Conservation (phyloP, 2,797 vertebrate genomes). For the Scolopax bukidnonensis region DNA sequence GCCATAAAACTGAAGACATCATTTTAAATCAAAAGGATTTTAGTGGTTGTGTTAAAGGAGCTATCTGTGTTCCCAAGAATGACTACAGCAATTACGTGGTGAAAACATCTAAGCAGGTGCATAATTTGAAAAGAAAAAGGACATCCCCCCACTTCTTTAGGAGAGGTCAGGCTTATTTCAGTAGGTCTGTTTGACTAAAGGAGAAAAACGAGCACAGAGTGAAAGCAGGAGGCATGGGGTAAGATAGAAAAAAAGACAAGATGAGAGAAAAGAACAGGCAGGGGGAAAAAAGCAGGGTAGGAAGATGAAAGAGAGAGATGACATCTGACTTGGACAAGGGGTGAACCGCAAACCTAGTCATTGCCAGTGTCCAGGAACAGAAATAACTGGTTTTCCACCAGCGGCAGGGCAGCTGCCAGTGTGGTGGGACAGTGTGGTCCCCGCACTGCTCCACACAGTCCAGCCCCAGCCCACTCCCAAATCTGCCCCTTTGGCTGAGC, state of each 20-base stretch:
- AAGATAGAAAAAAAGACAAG: not conserved
- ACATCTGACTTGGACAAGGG: constrained; percentile 25
- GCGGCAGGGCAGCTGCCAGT: not conserved
- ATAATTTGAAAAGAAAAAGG: constrained; percentile 27
- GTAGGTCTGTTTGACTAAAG: not conserved
- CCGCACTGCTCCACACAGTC: accelerated
- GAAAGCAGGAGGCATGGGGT: not conserved
- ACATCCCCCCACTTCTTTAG: not conserved
- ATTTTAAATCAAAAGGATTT: constrained; percentile 56
- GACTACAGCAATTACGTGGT: constrained; percentile 9
- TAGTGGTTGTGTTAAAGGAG: constrained; percentile 28
- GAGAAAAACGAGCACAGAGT: not conserved
- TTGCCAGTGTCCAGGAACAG: constrained; percentile 15
- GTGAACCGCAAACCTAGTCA: constrained; percentile 33
- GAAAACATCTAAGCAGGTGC: constrained; percentile 34
- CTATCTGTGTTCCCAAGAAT: not conserved
- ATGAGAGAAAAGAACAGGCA: not conserved
- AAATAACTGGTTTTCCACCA: not conserved
- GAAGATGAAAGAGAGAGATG: constrained; percentile 14
- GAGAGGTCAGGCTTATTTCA: constrained; percentile 13
- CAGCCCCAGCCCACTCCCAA: not conserved
- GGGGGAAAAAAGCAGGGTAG: not conserved
- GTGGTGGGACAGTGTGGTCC: not conserved
- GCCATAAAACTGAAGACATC: constrained; percentile 20
- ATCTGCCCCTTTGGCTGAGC: not conserved